Evolutionary conservation across 2,113 vertebrate genomes (phyloP).

Genomic region (Dolichallabes microphthalmus): DNA sequence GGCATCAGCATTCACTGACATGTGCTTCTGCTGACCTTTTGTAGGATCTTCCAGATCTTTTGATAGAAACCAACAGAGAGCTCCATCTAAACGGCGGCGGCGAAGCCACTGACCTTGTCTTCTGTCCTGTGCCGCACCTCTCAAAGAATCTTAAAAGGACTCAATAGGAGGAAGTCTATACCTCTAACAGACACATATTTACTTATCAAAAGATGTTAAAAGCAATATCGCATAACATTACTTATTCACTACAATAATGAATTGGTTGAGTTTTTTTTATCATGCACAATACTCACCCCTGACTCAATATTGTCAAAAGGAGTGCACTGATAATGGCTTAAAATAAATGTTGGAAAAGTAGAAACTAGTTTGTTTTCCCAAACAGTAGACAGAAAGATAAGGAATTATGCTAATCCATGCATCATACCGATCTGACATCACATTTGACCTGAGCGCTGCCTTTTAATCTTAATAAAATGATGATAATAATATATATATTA

Average conservation of each 20-base stretch:
- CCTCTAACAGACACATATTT: conserved; percentile 55
- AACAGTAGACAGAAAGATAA: not conserved
- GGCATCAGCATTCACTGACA: not conserved
- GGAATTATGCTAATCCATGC: not conserved
- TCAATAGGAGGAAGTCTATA: conserved; percentile 67
- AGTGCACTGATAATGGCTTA: conserved; percentile 51
- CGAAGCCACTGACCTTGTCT: conserved; percentile 93
- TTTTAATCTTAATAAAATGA: too few species aligned
- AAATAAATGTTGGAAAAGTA: conserved; percentile 1
- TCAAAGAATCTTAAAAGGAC: conserved; percentile 63
- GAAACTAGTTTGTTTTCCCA: not conserved
- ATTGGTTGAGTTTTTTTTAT: not conserved
- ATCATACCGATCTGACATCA: conserved; percentile 77
- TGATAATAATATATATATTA: too few species aligned
- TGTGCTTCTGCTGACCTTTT: conserved; percentile 79
- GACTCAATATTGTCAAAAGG: conserved; percentile 48
- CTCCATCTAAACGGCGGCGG: conserved; percentile 87
- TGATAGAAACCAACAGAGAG: conserved; percentile 93
- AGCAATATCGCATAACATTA: not conserved
- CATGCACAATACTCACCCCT: conserved; percentile 44
- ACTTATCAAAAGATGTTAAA: not conserved
- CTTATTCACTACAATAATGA: not conserved
- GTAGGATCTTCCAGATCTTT: conserved; percentile 94
- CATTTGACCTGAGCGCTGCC: conserved; percentile 83
- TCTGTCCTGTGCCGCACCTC: conserved; percentile 66